Base-by-base conservation (phyloP, 1,140 invertebrate species). In the Subanguina moxae region DNA sequence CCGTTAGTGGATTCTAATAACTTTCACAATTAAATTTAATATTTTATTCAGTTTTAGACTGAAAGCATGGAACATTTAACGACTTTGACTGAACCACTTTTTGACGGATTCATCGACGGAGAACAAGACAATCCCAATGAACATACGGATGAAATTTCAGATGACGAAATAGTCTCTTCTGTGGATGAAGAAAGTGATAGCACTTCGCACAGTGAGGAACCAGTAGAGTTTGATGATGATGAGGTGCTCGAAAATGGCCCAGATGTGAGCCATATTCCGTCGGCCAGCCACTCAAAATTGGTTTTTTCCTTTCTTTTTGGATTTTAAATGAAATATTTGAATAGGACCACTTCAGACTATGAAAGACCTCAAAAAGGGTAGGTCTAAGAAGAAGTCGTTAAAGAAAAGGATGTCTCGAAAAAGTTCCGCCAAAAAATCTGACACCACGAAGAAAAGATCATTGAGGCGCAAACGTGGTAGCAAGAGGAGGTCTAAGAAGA, bases 171-270 rank as follows among this genome's bases (percentile, higher is more conserved):
- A 19, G 19, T 15, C 11, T 58, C 57, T 42, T 21, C 21, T 42
- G 57, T 15, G n/a, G n/a, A n/a, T n/a, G n/a, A n/a, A 42, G 57
- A 58, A 58, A 58, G 11, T 58, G 57, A 45, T 11, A 45, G 11
- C 11, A n/a, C 11, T 45, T 45, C 43, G 11, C 43, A 45, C 43
- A 45, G n/a, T 45, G 43, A 45, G n/a, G 43, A 45, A 13, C 43
- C 11, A n/a, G n/a, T n/a, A n/a, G 57, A 58, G 11, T 30, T 25
- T 58, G 30, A 25, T 58, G 57, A 58, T 23, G 57, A 58, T 23
- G 30, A 58, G 11, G 21, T 63, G 15, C 62, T 63, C n/a, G 30
- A 56, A n/a, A 38, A 63, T n/a, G 62, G 57, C 25, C 62, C 62
- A 11, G 61, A 63, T 63, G n/a, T 58, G n/a, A n/a, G n/a, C n/a